A percentile compares a stretch with the other conserved stretches of the same genome.
Conservation (phyloP, 2,113 vertebrate species). For the Perca schrenkii region DNA sequence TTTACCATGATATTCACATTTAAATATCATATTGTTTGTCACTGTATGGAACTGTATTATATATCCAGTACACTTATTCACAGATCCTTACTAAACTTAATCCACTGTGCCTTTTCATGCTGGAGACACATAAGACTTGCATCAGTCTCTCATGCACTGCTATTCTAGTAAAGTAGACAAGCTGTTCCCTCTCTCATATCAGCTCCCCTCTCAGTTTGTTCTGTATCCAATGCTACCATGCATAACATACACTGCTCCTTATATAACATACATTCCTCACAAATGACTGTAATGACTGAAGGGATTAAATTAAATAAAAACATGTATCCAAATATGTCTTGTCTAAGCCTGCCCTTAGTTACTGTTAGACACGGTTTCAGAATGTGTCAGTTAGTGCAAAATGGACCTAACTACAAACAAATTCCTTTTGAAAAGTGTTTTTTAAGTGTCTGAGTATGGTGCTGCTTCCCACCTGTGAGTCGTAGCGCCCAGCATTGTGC, state of each 20-base stretch:
- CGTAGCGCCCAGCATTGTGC: conserved; percentile 95
- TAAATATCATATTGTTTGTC: neutral
- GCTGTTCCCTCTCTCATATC: conserved; percentile 72
- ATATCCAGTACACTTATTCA: neutral
- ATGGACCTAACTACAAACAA: neutral
- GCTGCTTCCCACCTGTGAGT: conserved; percentile 89
- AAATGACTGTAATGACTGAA: conserved; percentile 61
- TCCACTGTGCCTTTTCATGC: conserved; percentile 14
- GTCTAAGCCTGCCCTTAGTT: neutral
- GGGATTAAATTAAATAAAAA: conserved; percentile 60
- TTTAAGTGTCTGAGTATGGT: neutral
- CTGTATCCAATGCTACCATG: conserved; percentile 40
- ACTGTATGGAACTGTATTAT: neutral
- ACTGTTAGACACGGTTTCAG: conserved; percentile 19
- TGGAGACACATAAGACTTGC: conserved; percentile 43
- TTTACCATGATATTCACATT: neutral
- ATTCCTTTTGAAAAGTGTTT: neutral
- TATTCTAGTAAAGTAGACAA: conserved; percentile 68
- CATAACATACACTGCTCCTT: conserved; percentile 53
- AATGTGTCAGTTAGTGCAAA: neutral
- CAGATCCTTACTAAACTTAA: conserved; percentile 23
- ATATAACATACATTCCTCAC: conserved; percentile 58
- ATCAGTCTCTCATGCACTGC: conserved; percentile 58
- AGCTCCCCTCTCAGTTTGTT: conserved; percentile 57
- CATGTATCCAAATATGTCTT: conserved; percentile 25